Percentiles rank a stretch among this genome's conserved stretches.
Conservation (phyloP, 2,113 vertebrate genomes). For the Syngnathus scovelli region DNA sequence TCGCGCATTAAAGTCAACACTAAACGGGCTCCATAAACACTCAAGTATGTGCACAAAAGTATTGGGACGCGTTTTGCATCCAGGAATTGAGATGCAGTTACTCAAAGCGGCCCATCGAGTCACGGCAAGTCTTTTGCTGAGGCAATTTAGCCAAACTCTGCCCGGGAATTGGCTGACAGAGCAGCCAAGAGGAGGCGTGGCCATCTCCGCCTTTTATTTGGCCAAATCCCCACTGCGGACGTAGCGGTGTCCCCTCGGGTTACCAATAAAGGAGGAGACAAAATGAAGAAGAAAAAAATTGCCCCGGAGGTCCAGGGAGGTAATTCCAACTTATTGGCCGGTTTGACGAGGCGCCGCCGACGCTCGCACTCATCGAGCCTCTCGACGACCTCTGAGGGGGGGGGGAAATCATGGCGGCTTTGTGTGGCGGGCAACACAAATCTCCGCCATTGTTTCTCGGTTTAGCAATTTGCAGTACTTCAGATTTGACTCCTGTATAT, state of each 20-base stretch:
- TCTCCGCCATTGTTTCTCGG: too few relatives aligned
- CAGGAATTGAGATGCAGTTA: too few relatives aligned
- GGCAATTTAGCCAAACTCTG: too few relatives aligned
- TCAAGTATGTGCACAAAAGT: not conserved
- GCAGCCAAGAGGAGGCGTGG: too few relatives aligned
- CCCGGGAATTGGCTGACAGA: too few relatives aligned
- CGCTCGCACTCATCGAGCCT: constrained; percentile 1
- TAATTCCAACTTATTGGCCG: constrained; percentile 58
- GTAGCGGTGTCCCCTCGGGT: constrained; percentile 49
- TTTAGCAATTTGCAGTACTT: too few relatives aligned
- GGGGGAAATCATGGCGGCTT: too few relatives aligned
- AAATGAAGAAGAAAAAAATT: constrained; percentile 48
- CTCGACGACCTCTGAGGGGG: not conserved
- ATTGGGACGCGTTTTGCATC: not conserved
- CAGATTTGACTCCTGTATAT: not conserved
- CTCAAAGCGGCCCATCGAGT: too few relatives aligned
- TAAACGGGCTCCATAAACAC: not conserved
- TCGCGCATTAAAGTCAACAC: not conserved
- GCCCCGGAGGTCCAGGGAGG: constrained; percentile 45
- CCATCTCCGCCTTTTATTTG: constrained; percentile 42
- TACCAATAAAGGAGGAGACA: constrained; percentile 39
- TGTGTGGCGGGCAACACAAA: too few relatives aligned
- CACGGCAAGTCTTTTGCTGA: too few relatives aligned
- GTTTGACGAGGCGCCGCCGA: constrained; percentile 5
- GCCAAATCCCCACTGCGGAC: constrained; percentile 50